Evolutionary conservation across 2,113 vertebrate species (phyloP).

Genomic region (Ochotona curzoniae): DNA sequence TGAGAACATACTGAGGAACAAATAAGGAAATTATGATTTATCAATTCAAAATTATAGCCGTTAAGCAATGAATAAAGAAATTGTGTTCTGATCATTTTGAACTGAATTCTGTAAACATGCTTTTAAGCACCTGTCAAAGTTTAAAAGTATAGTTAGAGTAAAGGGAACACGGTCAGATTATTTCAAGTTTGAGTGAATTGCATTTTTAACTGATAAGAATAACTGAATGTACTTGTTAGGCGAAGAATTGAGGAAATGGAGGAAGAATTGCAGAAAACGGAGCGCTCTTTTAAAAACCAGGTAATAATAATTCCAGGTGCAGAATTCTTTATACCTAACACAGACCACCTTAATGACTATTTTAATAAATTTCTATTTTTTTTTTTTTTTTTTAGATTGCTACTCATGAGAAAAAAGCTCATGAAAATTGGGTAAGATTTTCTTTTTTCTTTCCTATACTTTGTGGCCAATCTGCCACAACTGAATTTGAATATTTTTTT

Average conservation of each 20-base stretch:
- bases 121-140: background rate
- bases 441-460: background rate
- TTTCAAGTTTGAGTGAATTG: background rate
- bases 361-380: rapidly evolving
- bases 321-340: background rate
- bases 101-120: background rate
- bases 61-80: background rate
- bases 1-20: background rate
- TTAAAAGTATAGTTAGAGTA: background rate
- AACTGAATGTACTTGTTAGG: background rate
- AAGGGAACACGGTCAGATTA: background rate
- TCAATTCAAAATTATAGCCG: background rate
- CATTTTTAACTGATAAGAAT: background rate
- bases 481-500: conserved; percentile 12
- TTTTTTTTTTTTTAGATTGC: conserved; percentile 89
- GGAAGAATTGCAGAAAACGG: conserved; percentile 95
- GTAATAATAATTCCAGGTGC: conserved; percentile 78
- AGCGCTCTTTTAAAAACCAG: conserved; percentile 94
- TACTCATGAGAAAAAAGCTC: conserved; percentile 95
- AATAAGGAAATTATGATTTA: background rate
- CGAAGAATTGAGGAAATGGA: conserved; percentile 92
- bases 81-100: background rate
- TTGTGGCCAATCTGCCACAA: background rate
- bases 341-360: background rate
- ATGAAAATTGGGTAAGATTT: conserved; percentile 95